Base-by-base conservation (phyloP, 2,888 invertebrate genomes). In the Ochlodes sylvanus region DNA sequence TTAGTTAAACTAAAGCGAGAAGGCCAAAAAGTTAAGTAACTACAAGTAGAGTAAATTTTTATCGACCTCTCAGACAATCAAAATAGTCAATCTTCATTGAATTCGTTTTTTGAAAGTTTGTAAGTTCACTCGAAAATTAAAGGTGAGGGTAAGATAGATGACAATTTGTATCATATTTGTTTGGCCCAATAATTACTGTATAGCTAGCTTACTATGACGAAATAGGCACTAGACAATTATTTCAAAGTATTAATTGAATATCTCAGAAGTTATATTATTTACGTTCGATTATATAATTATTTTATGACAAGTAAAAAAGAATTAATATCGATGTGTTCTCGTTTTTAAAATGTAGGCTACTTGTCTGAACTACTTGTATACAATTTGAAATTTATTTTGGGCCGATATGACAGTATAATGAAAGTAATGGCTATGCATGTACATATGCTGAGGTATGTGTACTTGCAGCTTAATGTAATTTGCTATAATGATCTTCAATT, bases 161-260 rank as follows among this genome's bases (percentile, higher is more conserved):
- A 4, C 19, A 50, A n/a, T 0, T 15, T 47, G 17, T 47, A 19
- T 47, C 9, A 7, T 19, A 50, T 50, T 9, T 19, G 12, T 50
- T 50, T 19, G 50, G 19, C 52, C 14, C 52, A 52, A 52, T 27
- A 27, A 27, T 52, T 27, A 14, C 4, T 17, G 19, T 50, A 50
- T 10, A 47, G n/a, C n/a, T n/a, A n/a, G 19, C 17, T 50, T 50
- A 19, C 0, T 17, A 47, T 27, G 38, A 58, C 38, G 57, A 44
- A 58, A 58, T 42, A 57, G 65, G 47, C 57, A 58, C 65, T 65
- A 65, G 57, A 58, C 57, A 44, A 64, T 17, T 47, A 47, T 47
- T 47, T 17, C 7, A 7, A 47, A 44, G 10, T 47, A 47, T 47
- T 17, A 17, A 17, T 50, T 27, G 52, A 9, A 27, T 52, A 52